Evolutionary conservation across 2,797 vertebrate genomes (phyloP).

Genomic region (Lagocephalus sceleratus): DNA sequence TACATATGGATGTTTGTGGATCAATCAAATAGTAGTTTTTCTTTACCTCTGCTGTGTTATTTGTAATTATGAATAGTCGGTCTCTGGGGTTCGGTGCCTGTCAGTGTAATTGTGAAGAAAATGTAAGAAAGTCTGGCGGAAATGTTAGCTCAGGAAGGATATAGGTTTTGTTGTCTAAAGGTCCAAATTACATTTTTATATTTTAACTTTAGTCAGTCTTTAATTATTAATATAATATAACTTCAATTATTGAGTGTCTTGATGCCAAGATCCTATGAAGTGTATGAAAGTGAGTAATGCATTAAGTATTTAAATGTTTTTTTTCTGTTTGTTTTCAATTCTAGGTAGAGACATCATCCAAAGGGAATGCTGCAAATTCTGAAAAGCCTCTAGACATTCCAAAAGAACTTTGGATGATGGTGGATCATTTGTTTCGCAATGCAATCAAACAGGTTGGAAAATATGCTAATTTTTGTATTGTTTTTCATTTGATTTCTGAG

Average conservation of each 20-base stretch:
- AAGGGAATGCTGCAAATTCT: constrained; percentile 37
- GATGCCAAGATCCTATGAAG: background rate
- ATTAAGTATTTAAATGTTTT: constrained; percentile 5
- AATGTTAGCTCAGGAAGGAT: background rate
- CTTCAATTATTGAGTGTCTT: too few relatives aligned
- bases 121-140: too few relatives aligned
- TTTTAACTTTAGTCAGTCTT: too few relatives aligned
- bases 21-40: too few relatives aligned
- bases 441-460: constrained; percentile 86
- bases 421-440: constrained; percentile 88
- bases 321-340: constrained; percentile 19
- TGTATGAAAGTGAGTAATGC: constrained; percentile 3
- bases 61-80: too few relatives aligned
- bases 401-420: constrained; percentile 98
- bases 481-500: background rate
- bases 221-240: too few relatives aligned
- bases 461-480: background rate
- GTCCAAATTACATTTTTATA: too few relatives aligned
- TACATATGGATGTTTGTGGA: too few relatives aligned
- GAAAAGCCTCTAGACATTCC: constrained; percentile 89
- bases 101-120: too few relatives aligned
- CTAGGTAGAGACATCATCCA: constrained; percentile 75
- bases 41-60: too few relatives aligned
- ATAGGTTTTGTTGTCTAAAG: background rate
- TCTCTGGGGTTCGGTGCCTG: too few relatives aligned